Evolutionary conservation across 2,113 vertebrate species (phyloP).

Genomic region (Proterorhinus semilunaris): DNA sequence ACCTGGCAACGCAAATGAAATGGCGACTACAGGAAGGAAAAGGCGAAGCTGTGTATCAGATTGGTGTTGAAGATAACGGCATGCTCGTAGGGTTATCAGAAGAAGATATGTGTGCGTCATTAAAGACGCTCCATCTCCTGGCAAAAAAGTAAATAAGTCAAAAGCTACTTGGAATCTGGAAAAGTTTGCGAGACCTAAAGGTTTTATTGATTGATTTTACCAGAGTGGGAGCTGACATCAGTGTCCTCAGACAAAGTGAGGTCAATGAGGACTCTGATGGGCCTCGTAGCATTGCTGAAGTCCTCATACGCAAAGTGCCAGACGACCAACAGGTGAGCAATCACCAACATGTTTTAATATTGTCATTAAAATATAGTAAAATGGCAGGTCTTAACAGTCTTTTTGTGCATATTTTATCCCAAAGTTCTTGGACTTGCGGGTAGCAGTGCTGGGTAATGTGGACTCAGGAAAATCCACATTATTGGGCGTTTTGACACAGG

Average conservation of each 20-base stretch:
- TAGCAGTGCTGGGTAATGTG: conserved; percentile 96
- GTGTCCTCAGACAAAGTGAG: conserved; percentile 89
- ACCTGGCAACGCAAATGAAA: conserved; percentile 98
- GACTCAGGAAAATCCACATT: conserved; percentile 97
- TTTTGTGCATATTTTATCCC: conserved; percentile 5
- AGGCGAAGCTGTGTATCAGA: conserved; percentile 97
- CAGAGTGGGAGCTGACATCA: conserved; percentile 96
- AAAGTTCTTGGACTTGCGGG: conserved; percentile 95
- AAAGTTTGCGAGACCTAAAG: not conserved
- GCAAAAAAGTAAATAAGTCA: conserved; percentile 87
- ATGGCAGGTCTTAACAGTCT: not conserved
- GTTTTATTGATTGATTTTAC: not conserved
- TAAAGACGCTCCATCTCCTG: conserved; percentile 91
- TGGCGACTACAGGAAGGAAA: conserved; percentile 97
- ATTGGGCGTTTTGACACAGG: conserved; percentile 94
- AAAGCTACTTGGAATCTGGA: not conserved
- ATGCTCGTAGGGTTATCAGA: conserved; percentile 93
- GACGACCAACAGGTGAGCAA: conserved; percentile 93
- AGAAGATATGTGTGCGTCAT: conserved; percentile 92
- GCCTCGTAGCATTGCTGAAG: conserved; percentile 91
- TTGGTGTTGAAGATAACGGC: conserved; percentile 97
- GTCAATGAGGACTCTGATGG: conserved; percentile 89
- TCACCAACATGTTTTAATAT: not conserved
- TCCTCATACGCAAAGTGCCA: conserved; percentile 95
- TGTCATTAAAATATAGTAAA: not conserved